Evolutionary conservation across 2,888 invertebrate species (phyloP), one percentile per base, ranked within the genome.

Genomic region (Drosophila infuscata): DNA sequence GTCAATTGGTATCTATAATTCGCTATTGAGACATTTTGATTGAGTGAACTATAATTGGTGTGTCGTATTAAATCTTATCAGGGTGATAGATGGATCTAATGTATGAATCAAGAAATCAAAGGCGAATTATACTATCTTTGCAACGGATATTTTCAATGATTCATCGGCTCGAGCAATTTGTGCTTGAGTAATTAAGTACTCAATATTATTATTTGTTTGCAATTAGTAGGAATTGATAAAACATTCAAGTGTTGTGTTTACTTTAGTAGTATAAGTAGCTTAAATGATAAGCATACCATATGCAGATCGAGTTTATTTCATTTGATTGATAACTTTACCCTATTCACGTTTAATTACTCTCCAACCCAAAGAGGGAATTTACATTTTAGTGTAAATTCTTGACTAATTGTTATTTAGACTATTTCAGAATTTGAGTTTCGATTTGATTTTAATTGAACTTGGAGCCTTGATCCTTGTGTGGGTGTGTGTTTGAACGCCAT

Each of bases 1-100:
- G 65, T 11, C 5, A 29, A 41, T 15, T 29, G 48, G 52, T 80
- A 71, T 71, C 71, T 66, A 17, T 30, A 5, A 1, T n/a, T 48
- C 2, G 32, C 12, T 4, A 5, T 20, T 11, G 36, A 25, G 25
- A 25, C 38, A 20, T 4, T 49, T 69, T 76, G 61, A 74, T 76
- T 15, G 75, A 76, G 62, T 46, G 36, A 30, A 62, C 61, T 69
- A 56, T 41, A 69, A 79, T 60, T 67, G 65, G 17, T 11, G 25
- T 17, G 36, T 25, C 25, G 36, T 11, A 36, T 29, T 53, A 25
- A 29, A 7, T 41, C 38, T 54, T 53, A 66, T 53, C 62, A 51
- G 20, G 32, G 12, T 33, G 33, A 33, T 52, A 11, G n/a, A 33
- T 35, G 3, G 32, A 30, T 29, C 38, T 32, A 20, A 17, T 17